Evolutionary conservation across 2,888 invertebrate genomes (phyloP).

Genomic region (Ochropacha duplaris): DNA sequence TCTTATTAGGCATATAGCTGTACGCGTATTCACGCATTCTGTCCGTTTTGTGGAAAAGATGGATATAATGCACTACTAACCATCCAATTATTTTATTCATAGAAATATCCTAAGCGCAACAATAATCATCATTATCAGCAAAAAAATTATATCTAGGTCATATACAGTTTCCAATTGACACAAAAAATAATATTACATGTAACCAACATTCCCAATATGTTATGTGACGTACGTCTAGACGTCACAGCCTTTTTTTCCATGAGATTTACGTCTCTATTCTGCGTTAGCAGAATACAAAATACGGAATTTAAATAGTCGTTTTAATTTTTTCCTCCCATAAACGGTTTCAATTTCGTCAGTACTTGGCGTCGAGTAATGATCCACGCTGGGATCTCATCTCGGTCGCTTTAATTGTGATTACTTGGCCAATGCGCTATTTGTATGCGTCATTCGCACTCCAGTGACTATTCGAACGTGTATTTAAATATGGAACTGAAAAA

Average conservation of each 20-base stretch:
- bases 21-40: too few relatives aligned
- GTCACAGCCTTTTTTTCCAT: slow-evolving; percentile 19
- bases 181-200: neutral
- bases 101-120: too few relatives aligned
- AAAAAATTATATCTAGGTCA: neutral
- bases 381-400: slow-evolving; percentile 34
- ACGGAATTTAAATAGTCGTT: slow-evolving; percentile 31
- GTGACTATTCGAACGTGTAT: slow-evolving; percentile 18
- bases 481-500: slow-evolving; percentile 22
- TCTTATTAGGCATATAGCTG: too few relatives aligned
- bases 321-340: slow-evolving; percentile 47
- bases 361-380: slow-evolving; percentile 45
- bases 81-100: too few relatives aligned
- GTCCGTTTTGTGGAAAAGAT: too few relatives aligned
- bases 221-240: slow-evolving; percentile 9
- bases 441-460: slow-evolving; percentile 38
- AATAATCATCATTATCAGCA: too few relatives aligned
- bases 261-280: slow-evolving; percentile 31
- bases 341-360: slow-evolving; percentile 48
- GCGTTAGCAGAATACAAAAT: slow-evolving; percentile 36
- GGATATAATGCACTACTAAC: too few relatives aligned
- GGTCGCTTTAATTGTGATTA: slow-evolving; percentile 49
- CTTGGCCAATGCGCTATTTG: slow-evolving; percentile 42
- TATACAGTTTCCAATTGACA: neutral
- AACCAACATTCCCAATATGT: neutral